Conservation (phyloP, 2,888 invertebrate genomes). For the Hirtodrosophila histrioides region DNA sequence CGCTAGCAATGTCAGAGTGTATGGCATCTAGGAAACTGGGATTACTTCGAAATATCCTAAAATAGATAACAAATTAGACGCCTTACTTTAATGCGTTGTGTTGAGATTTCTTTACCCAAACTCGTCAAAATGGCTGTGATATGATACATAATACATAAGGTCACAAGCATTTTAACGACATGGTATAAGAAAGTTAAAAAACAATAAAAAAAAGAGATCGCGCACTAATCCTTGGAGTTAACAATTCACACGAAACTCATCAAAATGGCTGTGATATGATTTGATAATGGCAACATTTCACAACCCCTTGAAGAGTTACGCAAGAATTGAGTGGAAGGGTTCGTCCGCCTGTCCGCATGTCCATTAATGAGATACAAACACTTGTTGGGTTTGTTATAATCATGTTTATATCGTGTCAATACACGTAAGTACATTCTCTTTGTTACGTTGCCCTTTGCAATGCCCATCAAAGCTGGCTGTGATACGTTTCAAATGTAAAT, state of each 20-base stretch:
- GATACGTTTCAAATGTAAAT: slow-evolving; percentile 82
- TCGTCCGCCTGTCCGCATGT: neutral
- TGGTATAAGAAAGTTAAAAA: slow-evolving; percentile 80
- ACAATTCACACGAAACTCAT: slow-evolving; percentile 81
- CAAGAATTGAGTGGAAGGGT: slow-evolving; percentile 62
- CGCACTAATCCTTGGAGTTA: neutral
- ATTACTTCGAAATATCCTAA: too few species aligned
- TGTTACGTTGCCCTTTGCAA: slow-evolving; percentile 73
- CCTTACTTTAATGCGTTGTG: slow-evolving; percentile 22
- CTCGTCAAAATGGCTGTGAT: slow-evolving; percentile 85
- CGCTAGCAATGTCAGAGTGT: neutral
- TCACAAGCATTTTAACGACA: slow-evolving; percentile 84
- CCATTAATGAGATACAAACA: slow-evolving; percentile 50
- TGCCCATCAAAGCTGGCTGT: slow-evolving; percentile 85
- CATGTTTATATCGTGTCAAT: slow-evolving; percentile 7
- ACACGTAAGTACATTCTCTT: neutral
- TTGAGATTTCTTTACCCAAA: slow-evolving; percentile 83
- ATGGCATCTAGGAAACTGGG: too few species aligned
- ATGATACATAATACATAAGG: slow-evolving; percentile 80
- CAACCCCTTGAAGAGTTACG: slow-evolving; percentile 84
- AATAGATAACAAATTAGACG: neutral
- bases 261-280: slow-evolving; percentile 85
- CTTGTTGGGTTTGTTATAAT: slow-evolving; percentile 49
- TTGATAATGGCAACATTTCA: slow-evolving; percentile 81
- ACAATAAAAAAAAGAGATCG: neutral